phyloP scores from a whole-genome alignment of 2,113 vertebrate species.

The Hiodon tergisus region DNA sequence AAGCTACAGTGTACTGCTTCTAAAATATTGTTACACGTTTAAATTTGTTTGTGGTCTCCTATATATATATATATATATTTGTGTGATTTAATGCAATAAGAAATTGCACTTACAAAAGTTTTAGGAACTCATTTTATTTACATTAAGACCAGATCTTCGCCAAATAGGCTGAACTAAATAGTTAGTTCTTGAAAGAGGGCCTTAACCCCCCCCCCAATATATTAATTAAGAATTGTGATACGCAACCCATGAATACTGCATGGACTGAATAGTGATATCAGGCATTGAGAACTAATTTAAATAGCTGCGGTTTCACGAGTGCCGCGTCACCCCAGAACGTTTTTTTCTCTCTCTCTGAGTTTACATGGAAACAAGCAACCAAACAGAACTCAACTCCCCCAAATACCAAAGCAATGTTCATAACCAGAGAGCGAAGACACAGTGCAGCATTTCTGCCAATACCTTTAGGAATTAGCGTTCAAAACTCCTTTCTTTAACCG shows the following conservation, averaged over 20 bases:
- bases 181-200: background rate
- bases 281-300: background rate
- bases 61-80: slow-evolving; percentile 30
- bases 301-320: background rate
- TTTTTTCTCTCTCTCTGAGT: slow-evolving; percentile 1
- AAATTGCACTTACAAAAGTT: slow-evolving; percentile 72
- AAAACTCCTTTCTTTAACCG: background rate
- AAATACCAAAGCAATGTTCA: background rate
- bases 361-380: slow-evolving; percentile 10
- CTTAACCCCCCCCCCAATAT: background rate
- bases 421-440: slow-evolving; percentile 13
- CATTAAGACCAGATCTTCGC: slow-evolving; percentile 23
- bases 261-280: background rate
- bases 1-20: slow-evolving; percentile 50
- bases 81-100: slow-evolving; percentile 60
- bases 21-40: slow-evolving; percentile 48
- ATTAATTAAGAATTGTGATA: background rate
- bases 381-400: background rate
- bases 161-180: slow-evolving; percentile 26
- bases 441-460: background rate
- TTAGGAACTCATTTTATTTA: slow-evolving; percentile 28
- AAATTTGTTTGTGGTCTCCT: slow-evolving; percentile 45
- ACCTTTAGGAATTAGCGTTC: background rate
- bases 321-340: slow-evolving; percentile 4
- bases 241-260: background rate